Conservation (phyloP, 2,797 vertebrate genomes). For the Spondyliosoma cantharus region DNA sequence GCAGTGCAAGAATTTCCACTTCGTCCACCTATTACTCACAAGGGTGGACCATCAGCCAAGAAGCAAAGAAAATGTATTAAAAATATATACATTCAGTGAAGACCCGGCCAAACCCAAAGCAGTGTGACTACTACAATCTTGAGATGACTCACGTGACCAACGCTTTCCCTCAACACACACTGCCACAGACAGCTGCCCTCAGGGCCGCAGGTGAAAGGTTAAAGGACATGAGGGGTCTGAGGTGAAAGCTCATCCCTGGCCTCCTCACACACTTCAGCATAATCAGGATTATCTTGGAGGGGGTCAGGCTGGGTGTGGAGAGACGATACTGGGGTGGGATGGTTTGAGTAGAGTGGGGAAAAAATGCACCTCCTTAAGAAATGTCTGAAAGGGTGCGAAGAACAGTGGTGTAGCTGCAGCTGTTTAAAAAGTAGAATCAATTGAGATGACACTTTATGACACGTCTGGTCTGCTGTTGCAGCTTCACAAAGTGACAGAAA, state of each 20-base stretch:
- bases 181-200: constrained; percentile 65
- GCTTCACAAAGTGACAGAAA: not conserved
- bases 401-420: not conserved
- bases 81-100: not conserved
- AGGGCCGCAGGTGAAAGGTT: constrained; percentile 75
- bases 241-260: constrained; percentile 75
- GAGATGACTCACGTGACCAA: constrained; percentile 6
- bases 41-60: not conserved
- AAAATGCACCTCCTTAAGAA: not conserved
- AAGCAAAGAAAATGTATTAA: not conserved
- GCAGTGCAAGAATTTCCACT: not conserved
- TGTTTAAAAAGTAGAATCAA: constrained; percentile 7
- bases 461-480: not conserved
- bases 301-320: constrained; percentile 33
- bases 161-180: constrained; percentile 33
- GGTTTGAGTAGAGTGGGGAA: constrained; percentile 12
- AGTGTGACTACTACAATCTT: not conserved
- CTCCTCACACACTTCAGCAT: constrained; percentile 67
- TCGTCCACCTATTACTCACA: not conserved
- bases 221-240: constrained; percentile 72
- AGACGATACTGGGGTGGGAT: constrained; percentile 47
- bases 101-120: not conserved
- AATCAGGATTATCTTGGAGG: constrained; percentile 76
- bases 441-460: not conserved
- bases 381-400: not conserved